These are phyloP conservation scores for Stigmatopora argus DNA, from an alignment of 2,113 vertebrate genomes.

Conservation along the genomic window DNA sequence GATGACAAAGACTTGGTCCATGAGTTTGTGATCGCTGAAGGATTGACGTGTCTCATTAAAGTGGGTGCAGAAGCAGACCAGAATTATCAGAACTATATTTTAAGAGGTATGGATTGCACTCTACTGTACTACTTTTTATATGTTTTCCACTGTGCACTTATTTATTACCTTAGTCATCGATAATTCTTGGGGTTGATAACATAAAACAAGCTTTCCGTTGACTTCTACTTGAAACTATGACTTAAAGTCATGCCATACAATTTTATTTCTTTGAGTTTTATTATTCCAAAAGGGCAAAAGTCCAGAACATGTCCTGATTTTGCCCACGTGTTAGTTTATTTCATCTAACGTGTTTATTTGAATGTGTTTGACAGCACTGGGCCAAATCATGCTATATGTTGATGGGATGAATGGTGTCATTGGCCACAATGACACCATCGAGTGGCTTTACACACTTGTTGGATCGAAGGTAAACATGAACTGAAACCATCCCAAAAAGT, in stretches of 20 bases:
- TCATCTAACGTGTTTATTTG: not conserved
- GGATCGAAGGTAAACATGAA: conserved; percentile 84
- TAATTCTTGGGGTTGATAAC: too few relatives aligned
- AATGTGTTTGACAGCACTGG: conserved; percentile 75
- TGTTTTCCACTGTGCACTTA: not conserved
- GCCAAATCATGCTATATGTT: conserved; percentile 97
- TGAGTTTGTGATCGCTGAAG: conserved; percentile 92
- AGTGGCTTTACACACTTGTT: conserved; percentile 90
- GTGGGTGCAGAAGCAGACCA: conserved; percentile 93
- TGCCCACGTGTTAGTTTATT: too few relatives aligned
- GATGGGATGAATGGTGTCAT: conserved; percentile 97
- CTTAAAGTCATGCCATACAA: too few relatives aligned
- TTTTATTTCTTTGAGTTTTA: too few relatives aligned
- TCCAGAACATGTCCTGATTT: too few relatives aligned
- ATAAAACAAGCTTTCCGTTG: too few relatives aligned
- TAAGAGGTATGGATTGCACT: conserved; percentile 77
- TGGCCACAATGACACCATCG: conserved; percentile 84
- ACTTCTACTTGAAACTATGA: too few relatives aligned
- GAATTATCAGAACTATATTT: conserved; percentile 98
- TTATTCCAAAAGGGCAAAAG: too few relatives aligned
- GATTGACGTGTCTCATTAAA: conserved; percentile 91
- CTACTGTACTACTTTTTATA: too few relatives aligned
- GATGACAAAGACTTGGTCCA: conserved; percentile 98
- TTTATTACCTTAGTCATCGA: not conserved
- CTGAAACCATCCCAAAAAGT: not conserved